Percentiles rank a stretch among this genome's conserved stretches.
Evolutionary conservation across 2,113 vertebrate species (phyloP).

Genomic region (Coturnix japonica): DNA sequence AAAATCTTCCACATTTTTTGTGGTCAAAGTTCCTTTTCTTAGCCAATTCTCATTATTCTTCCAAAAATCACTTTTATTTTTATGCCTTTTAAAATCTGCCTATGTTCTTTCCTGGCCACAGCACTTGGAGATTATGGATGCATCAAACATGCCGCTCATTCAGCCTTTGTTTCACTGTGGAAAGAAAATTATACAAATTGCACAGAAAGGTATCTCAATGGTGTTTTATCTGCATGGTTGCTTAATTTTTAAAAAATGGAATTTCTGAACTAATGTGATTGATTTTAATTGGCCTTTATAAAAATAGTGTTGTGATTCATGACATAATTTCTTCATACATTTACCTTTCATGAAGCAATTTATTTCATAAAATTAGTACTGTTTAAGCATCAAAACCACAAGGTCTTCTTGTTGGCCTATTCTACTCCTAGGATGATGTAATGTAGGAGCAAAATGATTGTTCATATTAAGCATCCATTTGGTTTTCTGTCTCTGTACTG

Average conservation of each 20-base stretch:
- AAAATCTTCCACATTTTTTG: neutral
- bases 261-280: neutral
- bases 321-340: neutral
- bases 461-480: neutral
- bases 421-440: neutral
- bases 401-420: neutral
- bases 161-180: neutral
- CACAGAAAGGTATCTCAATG: neutral
- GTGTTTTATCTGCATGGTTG: neutral
- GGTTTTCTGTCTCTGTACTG: neutral
- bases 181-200: neutral
- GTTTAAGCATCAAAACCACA: neutral
- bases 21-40: neutral
- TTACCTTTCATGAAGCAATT: neutral
- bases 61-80: neutral
- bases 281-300: neutral
- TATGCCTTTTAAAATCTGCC: neutral
- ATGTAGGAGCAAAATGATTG: neutral
- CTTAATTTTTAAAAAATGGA: neutral
- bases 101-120: neutral
- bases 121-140: neutral
- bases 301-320: neutral
- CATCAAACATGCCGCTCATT: fast-evolving
- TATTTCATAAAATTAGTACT: neutral
- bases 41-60: neutral